Conservation (phyloP, 2,113 vertebrate genomes). For the Zosterops japonicus region DNA sequence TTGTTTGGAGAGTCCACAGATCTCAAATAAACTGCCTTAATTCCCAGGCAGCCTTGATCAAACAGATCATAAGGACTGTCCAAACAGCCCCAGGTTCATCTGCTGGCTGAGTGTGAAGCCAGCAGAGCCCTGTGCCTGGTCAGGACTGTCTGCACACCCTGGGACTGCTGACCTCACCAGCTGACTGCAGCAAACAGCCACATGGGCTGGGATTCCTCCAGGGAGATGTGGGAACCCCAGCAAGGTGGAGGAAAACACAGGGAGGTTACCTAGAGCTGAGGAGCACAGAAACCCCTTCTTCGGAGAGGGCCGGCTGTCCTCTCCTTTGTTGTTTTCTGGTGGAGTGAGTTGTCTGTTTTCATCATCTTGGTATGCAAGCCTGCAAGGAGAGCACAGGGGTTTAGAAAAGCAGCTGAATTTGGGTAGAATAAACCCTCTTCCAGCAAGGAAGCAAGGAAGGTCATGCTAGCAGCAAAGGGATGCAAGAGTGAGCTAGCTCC, state of each 20-base stretch:
- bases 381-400: constrained; percentile 65
- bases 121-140: neutral
- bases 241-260: neutral
- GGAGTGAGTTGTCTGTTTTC: constrained; percentile 89
- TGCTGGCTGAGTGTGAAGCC: neutral
- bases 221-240: neutral
- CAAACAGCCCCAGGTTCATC: neutral
- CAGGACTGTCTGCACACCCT: fast-evolving
- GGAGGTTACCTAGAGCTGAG: constrained; percentile 85
- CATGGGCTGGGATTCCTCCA: neutral
- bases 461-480: neutral
- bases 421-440: neutral
- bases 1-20: neutral
- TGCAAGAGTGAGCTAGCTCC: neutral
- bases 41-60: neutral
- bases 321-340: constrained; percentile 80
- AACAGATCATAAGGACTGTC: neutral
- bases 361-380: constrained; percentile 90
- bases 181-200: neutral
- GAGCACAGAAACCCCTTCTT: constrained; percentile 91
- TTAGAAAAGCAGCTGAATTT: neutral
- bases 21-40: neutral
- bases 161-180: neutral
- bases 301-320: constrained; percentile 80
- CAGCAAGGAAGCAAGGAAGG: neutral